Evolutionary conservation across 1,140 invertebrate species (phyloP).

Genomic region (Periplaneta americana): DNA sequence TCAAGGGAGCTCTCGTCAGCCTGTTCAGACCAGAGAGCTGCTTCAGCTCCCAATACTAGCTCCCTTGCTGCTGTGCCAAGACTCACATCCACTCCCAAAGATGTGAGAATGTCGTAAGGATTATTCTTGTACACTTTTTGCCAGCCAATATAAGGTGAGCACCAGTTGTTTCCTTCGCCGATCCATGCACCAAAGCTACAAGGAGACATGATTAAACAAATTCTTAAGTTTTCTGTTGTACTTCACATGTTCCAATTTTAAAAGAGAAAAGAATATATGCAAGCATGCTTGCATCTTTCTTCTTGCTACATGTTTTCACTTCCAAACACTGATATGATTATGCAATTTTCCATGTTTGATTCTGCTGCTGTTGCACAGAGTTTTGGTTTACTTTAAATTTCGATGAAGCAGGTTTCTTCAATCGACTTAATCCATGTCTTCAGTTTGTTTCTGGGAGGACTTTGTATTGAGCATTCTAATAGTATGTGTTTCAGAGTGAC

Average conservation of each 20-base stretch:
- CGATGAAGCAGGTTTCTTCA: no score
- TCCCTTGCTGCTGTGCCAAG: neutral
- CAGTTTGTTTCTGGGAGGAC: no score
- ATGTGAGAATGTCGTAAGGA: conserved; percentile 46
- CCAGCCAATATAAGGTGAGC: conserved; percentile 83
- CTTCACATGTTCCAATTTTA: neutral
- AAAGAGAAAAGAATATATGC: no score
- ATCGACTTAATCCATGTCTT: no score
- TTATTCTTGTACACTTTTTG: conserved; percentile 78
- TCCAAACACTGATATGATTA: no score
- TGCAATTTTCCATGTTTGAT: no score
- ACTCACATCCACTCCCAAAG: conserved; percentile 6
- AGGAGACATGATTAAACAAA: conserved; percentile 19
- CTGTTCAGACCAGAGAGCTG: conserved; percentile 57
- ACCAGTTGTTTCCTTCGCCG: conserved; percentile 72
- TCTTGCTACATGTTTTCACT: no score
- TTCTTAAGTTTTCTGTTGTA: neutral
- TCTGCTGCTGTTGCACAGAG: no score
- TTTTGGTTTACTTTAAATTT: no score
- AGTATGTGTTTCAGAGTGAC: no score
- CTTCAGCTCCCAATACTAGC: conserved; percentile 59
- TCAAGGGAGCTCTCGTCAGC: conserved; percentile 58
- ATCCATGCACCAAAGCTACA: conserved; percentile 48
- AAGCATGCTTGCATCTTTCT: no score
- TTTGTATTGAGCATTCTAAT: no score